phyloP scores from a whole-genome alignment of 2,113 vertebrate genomes.

The Trochalopteron elliotii region DNA sequence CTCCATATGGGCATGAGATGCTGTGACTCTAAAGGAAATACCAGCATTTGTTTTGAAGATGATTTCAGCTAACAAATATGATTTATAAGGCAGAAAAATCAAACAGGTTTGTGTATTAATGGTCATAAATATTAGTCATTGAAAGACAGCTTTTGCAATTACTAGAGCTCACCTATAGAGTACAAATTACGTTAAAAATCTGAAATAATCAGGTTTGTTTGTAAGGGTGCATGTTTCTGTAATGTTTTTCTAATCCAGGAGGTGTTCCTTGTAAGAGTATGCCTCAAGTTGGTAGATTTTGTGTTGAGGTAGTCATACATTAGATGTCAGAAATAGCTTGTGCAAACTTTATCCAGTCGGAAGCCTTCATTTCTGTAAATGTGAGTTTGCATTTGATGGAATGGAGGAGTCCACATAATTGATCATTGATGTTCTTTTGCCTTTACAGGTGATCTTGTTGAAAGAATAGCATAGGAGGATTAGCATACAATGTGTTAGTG shows the following conservation, averaged over 20 bases:
- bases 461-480: slow-evolving; percentile 3
- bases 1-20: not conserved
- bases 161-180: not conserved
- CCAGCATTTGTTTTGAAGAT: not conserved
- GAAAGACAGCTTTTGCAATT: not conserved
- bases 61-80: not conserved
- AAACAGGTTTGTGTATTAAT: not conserved
- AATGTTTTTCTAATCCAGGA: not conserved
- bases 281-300: not conserved
- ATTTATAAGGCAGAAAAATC: not conserved
- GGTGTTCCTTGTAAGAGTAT: not conserved
- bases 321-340: not conserved
- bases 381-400: not conserved
- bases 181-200: not conserved
- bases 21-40: not conserved
- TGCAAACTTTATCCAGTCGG: not conserved
- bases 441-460: not conserved
- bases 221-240: not conserved
- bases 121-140: not conserved
- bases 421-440: not conserved
- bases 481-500: not conserved
- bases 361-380: not conserved
- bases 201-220: not conserved
- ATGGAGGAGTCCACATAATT: not conserved
- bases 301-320: not conserved